phyloP scores from a whole-genome alignment of 1,140 invertebrate genomes.

The Oryzaephilus surinamensis region DNA sequence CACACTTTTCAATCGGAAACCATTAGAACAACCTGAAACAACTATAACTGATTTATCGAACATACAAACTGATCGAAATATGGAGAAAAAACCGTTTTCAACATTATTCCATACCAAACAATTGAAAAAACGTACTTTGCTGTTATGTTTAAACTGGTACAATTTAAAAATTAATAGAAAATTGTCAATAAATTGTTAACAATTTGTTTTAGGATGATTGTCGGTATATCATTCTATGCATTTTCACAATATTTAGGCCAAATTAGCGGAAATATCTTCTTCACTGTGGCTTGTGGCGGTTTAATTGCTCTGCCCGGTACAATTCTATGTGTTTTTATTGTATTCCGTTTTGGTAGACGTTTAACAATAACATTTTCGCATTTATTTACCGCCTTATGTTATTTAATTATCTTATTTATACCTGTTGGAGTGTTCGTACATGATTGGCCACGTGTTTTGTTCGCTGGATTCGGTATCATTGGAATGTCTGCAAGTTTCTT shows the following conservation, averaged over 20 bases:
- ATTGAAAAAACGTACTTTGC: conserved; percentile 56
- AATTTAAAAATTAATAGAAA: conserved; percentile 26
- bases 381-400: conserved; percentile 45
- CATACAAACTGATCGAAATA: background rate
- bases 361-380: conserved; percentile 50
- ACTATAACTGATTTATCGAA: conserved; percentile 12
- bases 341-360: conserved; percentile 50
- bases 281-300: conserved; percentile 55
- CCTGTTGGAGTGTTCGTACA: conserved; percentile 33
- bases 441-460: conserved; percentile 41
- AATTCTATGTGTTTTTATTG: conserved; percentile 50
- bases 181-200: background rate
- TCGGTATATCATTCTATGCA: conserved; percentile 61
- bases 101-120: conserved; percentile 59
- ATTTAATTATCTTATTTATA: conserved; percentile 47
- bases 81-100: conserved; percentile 44
- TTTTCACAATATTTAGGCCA: conserved; percentile 62
- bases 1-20: conserved; percentile 39
- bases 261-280: conserved; percentile 56
- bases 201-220: conserved; percentile 30
- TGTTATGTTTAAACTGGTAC: conserved; percentile 57
- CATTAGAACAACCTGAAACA: conserved; percentile 27
- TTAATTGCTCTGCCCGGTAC: conserved; percentile 56
- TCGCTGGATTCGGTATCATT: conserved; percentile 55
- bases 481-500: conserved; percentile 47